These are phyloP conservation scores for Cantharis flavilabris DNA, from an alignment of 2,888 invertebrate genomes.

Conservation along the genomic window DNA sequence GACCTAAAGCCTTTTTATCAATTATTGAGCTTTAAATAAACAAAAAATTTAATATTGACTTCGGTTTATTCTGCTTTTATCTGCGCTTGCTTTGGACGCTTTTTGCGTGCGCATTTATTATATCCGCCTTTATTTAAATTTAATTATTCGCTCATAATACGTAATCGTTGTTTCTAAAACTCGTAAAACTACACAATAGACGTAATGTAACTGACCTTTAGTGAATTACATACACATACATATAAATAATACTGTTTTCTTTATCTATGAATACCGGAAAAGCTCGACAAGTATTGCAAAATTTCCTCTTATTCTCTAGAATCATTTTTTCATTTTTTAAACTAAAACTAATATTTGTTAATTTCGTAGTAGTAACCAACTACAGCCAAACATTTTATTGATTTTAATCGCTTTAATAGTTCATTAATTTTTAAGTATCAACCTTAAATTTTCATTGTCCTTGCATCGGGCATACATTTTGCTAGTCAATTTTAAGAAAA, in stretches of 20 bases:
- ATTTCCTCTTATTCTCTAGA: not conserved
- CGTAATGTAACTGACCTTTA: not conserved
- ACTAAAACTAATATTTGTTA: not conserved
- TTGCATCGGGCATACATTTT: not conserved
- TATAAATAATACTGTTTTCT: not conserved
- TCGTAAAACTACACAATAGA: not conserved
- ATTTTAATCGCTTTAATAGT: not conserved
- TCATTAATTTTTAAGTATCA: not conserved
- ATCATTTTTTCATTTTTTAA: not conserved
- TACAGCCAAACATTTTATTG: too few relatives aligned
- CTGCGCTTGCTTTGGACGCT: conserved; percentile 10
- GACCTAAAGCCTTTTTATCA: not conserved
- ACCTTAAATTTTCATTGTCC: not conserved
- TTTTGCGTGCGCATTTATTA: conserved; percentile 16
- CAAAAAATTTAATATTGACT: not conserved
- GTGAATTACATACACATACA: not conserved
- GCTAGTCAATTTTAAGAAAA: not conserved
- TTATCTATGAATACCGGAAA: not conserved
- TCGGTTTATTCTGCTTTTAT: not conserved
- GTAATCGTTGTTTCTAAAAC: not conserved
- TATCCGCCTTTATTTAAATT: conserved; percentile 8
- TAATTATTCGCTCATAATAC: not conserved
- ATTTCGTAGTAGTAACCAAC: too few relatives aligned
- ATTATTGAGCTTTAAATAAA: not conserved
- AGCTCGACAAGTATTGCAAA: not conserved